phyloP scores from a whole-genome alignment of 2,797 vertebrate genomes.

The Psittacula derbiana region DNA sequence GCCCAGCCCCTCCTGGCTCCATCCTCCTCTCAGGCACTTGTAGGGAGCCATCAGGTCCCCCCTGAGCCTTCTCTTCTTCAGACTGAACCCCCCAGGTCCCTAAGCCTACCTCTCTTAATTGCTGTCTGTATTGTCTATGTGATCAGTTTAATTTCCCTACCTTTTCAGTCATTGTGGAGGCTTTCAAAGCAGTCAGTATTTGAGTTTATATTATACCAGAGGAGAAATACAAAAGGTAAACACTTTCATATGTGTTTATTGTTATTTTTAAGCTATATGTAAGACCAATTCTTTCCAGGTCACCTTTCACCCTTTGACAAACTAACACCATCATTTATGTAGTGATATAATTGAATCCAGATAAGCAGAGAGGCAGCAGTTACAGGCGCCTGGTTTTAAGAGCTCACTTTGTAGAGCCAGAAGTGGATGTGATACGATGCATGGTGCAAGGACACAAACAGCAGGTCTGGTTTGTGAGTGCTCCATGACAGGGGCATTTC shows the following conservation, averaged over 20 bases:
- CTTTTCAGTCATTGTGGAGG: not conserved
- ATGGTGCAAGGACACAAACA: not conserved
- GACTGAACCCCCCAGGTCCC: not conserved
- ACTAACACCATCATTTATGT: not conserved
- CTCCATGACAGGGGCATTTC: slow-evolving; percentile 24
- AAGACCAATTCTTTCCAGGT: not conserved
- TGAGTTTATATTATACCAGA: not conserved
- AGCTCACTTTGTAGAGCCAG: not conserved
- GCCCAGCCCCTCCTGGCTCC: too few relatives aligned
- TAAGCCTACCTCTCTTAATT: not conserved
- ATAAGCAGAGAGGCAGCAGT: not conserved
- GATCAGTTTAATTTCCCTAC: not conserved
- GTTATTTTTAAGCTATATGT: not conserved
- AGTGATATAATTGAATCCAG: not conserved
- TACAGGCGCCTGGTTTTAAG: not conserved
- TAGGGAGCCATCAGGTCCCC: rapidly evolving
- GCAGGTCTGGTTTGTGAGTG: slow-evolving; percentile 2
- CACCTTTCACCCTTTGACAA: not conserved
- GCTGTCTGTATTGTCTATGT: not conserved
- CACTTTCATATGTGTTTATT: rapidly evolving
- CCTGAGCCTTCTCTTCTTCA: not conserved
- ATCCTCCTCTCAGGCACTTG: not conserved
- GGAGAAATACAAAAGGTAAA: not conserved
- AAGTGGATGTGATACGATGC: not conserved
- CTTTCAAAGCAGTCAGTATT: not conserved